Evolutionary conservation across 64 coral and sea anemone genomes (phyloP).

Genomic region (Actinia equina): DNA sequence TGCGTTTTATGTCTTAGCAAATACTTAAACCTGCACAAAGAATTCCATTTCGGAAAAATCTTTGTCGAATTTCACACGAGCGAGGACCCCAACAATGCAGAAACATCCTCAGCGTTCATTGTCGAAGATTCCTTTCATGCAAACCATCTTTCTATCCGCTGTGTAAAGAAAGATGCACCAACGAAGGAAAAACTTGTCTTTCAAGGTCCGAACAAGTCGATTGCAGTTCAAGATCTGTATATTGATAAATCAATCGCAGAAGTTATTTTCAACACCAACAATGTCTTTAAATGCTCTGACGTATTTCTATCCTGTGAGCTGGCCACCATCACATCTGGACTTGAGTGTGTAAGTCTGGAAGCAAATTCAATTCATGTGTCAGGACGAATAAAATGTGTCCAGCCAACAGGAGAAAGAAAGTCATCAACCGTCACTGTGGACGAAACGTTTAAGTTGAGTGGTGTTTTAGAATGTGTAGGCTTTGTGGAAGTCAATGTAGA

Average conservation of each 20-base stretch:
- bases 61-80: conserved; percentile 15
- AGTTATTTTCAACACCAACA: conserved; percentile 33
- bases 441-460: conserved; percentile 12
- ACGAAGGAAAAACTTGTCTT: conserved; percentile 15
- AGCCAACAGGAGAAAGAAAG: not conserved
- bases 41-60: conserved; percentile 30
- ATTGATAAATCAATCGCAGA: conserved; percentile 45
- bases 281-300: conserved; percentile 28
- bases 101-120: not conserved
- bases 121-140: conserved; percentile 27
- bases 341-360: conserved; percentile 32
- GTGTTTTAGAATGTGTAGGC: conserved; percentile 38
- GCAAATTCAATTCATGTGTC: conserved; percentile 27
- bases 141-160: conserved; percentile 20
- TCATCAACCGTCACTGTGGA: conserved; percentile 38
- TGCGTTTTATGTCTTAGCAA: conserved; percentile 22
- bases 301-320: conserved; percentile 30
- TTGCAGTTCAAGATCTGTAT: not conserved
- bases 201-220: conserved; percentile 27
- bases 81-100: conserved; percentile 18
- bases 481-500: conserved; percentile 23
- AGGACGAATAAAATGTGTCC: conserved; percentile 29
- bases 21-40: conserved; percentile 21
- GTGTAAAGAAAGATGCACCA: not conserved
- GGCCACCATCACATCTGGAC: conserved; percentile 15